Conservation (phyloP, 2,113 vertebrate species). For the Cavia aperea region DNA sequence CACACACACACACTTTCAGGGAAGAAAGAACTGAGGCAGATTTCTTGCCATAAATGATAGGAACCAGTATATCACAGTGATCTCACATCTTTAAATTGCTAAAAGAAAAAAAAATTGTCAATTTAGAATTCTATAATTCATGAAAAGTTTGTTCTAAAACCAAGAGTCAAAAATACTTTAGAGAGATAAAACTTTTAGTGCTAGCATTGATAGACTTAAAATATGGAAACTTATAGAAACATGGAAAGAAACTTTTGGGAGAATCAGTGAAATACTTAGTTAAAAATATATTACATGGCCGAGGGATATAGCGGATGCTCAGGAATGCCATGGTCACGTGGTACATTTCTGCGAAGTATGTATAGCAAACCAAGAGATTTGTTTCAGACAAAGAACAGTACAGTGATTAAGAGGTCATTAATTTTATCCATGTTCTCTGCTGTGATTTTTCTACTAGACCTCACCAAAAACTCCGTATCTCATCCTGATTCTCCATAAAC, state of each 20-base stretch:
- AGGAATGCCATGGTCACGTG: background rate
- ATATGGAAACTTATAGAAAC: background rate
- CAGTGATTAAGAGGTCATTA: background rate
- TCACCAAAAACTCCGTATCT: background rate
- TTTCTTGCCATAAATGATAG: background rate
- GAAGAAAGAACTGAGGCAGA: background rate
- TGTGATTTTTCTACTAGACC: background rate
- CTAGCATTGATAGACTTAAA: background rate
- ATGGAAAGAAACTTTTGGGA: background rate
- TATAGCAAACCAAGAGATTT: background rate
- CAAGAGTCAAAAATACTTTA: background rate
- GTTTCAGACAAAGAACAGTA: background rate
- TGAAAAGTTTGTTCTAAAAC: background rate
- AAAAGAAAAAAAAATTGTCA: background rate
- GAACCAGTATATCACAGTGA: background rate
- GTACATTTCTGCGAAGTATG: background rate
- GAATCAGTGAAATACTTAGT: background rate
- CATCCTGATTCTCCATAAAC: background rate
- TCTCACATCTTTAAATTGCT: background rate
- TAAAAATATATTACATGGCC: background rate
- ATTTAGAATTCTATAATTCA: background rate
- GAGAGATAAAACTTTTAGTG: background rate
- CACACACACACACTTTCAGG: background rate
- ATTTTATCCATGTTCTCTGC: background rate
- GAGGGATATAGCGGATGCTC: background rate